Evolutionary conservation across 2,888 invertebrate species (phyloP).

Genomic region (Drosophila mimica): DNA sequence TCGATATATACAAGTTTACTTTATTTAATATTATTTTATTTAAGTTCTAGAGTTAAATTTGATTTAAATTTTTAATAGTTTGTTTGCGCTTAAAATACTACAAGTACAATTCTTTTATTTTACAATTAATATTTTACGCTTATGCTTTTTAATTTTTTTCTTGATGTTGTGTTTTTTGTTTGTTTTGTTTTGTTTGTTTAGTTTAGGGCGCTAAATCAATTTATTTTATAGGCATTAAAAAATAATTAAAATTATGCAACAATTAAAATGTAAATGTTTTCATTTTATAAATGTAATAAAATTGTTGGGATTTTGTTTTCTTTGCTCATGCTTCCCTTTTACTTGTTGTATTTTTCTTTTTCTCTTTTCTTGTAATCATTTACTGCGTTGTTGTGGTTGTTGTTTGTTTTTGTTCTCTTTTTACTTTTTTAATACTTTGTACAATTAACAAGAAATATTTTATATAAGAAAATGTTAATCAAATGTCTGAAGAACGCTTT

Average conservation of each 20-base stretch:
- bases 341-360: constrained; percentile 41
- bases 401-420: constrained; percentile 35
- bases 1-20: constrained; percentile 60
- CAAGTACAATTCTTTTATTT: constrained; percentile 53
- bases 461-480: constrained; percentile 53
- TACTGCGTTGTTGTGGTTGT: constrained; percentile 51
- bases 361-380: constrained; percentile 40
- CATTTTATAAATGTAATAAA: constrained; percentile 82
- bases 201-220: constrained; percentile 63
- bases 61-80: constrained; percentile 81
- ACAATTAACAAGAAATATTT: constrained; percentile 76
- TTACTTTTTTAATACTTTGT: constrained; percentile 81
- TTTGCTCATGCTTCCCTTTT: constrained; percentile 54
- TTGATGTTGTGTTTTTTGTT: constrained; percentile 52
- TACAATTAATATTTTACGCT: constrained; percentile 50
- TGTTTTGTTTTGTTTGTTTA: constrained; percentile 48
- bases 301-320: constrained; percentile 75
- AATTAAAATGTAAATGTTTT: constrained; percentile 79
- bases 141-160: constrained; percentile 23
- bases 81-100: constrained; percentile 65
- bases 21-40: constrained; percentile 49
- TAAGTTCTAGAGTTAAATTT: constrained; percentile 72
- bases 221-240: constrained; percentile 69
- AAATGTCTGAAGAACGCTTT: constrained; percentile 39
- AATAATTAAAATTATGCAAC: constrained; percentile 82